These are phyloP conservation scores for Neogobius melanostomus DNA, from an alignment of 2,113 vertebrate genomes.

Conservation along the genomic window DNA sequence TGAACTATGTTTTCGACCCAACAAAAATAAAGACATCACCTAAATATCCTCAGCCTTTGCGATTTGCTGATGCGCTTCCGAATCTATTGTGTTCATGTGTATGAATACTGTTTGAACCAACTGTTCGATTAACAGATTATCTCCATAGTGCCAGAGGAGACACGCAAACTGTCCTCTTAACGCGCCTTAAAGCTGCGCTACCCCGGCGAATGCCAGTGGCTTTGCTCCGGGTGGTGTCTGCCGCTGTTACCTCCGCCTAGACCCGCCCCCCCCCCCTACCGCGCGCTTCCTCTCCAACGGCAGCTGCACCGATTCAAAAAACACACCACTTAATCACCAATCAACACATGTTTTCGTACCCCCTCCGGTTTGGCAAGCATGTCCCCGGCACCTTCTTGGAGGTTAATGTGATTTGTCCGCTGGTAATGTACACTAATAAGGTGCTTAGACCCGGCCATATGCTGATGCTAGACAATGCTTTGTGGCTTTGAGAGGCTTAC, in stretches of 20 bases:
- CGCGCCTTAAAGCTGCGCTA: slow-evolving; percentile 38
- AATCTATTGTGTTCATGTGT: too few species aligned
- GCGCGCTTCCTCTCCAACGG: slow-evolving; percentile 16
- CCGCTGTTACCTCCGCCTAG: slow-evolving; percentile 32
- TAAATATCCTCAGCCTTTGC: too few species aligned
- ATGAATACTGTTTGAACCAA: too few species aligned
- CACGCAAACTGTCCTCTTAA: slow-evolving; percentile 59
- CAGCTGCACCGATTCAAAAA: slow-evolving; percentile 56
- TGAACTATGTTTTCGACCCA: too few species aligned
- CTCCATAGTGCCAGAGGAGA: slow-evolving; percentile 54
- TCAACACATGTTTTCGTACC: slow-evolving; percentile 60
- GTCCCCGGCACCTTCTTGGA: slow-evolving; percentile 57
- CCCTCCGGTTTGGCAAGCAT: slow-evolving; percentile 54
- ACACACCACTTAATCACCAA: slow-evolving; percentile 55
- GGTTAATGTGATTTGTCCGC: slow-evolving; percentile 71
- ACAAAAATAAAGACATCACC: too few species aligned
- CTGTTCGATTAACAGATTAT: slow-evolving; percentile 51
- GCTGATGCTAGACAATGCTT: slow-evolving; percentile 63
- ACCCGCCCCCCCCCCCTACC: slow-evolving; percentile 11
- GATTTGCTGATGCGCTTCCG: too few species aligned
- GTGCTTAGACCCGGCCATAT: slow-evolving; percentile 75
- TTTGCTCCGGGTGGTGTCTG: slow-evolving; percentile 56
- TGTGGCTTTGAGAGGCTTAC: slow-evolving; percentile 63
- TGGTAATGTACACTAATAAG: slow-evolving; percentile 74
- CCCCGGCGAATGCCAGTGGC: slow-evolving; percentile 8